Base-by-base conservation (phyloP, 2,888 invertebrate species). In the Lycophotia porphyrea region DNA sequence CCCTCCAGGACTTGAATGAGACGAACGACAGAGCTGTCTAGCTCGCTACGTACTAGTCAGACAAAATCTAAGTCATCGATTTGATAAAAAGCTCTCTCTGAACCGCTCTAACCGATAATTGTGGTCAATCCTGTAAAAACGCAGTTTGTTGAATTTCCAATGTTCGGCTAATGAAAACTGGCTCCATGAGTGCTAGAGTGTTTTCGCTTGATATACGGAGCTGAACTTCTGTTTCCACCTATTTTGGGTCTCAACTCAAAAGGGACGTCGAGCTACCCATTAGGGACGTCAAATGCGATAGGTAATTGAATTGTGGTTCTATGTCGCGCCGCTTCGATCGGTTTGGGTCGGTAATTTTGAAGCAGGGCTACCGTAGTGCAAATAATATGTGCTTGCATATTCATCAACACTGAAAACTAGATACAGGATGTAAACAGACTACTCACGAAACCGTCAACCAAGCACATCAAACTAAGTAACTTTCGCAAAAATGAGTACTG, bases 251-350 rank as follows among this genome's bases (percentile, higher is more conserved):
- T 31, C 36, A 42, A 47, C 52, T 47, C 44, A 47, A 72, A 55
- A 83, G 72, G 72, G 79, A 49, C 72, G n/a, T 36, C 21, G 49
- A 21, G 58, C 65, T 55, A 24, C 60, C 21, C 47, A 49, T 47
- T n/a, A 63, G 78, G 65, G 31, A 21, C 18, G 18, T n/a, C 55
- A 73, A 78, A 83, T 78, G 72, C 49, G 27, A 72, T 72, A 63
- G 63, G n/a, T 63, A 78, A 83, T 83, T 78, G 60, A 39, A 78
- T 65, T 36, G 58, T 31, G 31, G 61, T 31, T 34, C n/a, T 13
- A 68, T 44, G 78, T 63, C 79, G 64, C 52, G 63, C 39, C 71
- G n/a, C 1, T 60, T 82, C 83, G 83, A 80, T 82, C 58, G 68
- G 21, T 27, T 74, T 44, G 3, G 36, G 31, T 36, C 44, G 24